Conservation (phyloP, 2,888 invertebrate genomes). For the Stenoptilia bipunctidactyla region DNA sequence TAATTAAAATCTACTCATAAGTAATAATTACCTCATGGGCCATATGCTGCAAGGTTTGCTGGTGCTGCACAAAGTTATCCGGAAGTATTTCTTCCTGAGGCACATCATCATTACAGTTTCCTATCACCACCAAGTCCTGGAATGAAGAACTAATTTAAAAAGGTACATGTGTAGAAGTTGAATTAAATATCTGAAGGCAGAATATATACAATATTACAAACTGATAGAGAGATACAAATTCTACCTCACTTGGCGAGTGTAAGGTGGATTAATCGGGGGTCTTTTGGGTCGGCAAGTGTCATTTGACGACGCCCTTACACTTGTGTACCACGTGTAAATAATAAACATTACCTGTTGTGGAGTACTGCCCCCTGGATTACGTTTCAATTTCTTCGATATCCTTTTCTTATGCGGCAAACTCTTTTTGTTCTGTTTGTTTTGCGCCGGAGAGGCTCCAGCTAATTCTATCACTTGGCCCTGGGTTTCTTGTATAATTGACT, state of each 20-base stretch:
- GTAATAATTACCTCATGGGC: constrained; percentile 38
- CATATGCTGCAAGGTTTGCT: constrained; percentile 46
- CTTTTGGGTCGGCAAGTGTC: too few relatives aligned
- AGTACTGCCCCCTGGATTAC: constrained; percentile 38
- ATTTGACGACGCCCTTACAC: too few relatives aligned
- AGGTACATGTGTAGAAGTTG: too few relatives aligned
- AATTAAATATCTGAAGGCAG: too few relatives aligned
- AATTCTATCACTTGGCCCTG: constrained; percentile 20
- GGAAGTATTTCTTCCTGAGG: constrained; percentile 55
- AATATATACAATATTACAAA: too few relatives aligned
- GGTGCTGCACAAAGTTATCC: constrained; percentile 38
- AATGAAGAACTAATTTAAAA: constrained; percentile 4
- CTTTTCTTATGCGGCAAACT: constrained; percentile 89
- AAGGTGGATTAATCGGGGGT: too few relatives aligned
- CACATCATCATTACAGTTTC: constrained; percentile 37
- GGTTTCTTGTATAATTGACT: constrained; percentile 29
- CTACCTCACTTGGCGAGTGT: too few relatives aligned
- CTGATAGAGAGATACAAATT: too few relatives aligned
- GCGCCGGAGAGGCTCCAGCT: constrained; percentile 32
- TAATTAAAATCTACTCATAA: too few relatives aligned
- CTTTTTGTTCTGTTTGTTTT: constrained; percentile 64
- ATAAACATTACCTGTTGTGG: constrained; percentile 42
- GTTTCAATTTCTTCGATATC: constrained; percentile 79
- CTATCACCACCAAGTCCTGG: constrained; percentile 51
- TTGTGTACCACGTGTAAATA: too few relatives aligned